A percentile compares a stretch with the other conserved stretches of the same genome.
Conservation (phyloP, 2,797 vertebrate genomes). For the Hapalemur alaotrensis region DNA sequence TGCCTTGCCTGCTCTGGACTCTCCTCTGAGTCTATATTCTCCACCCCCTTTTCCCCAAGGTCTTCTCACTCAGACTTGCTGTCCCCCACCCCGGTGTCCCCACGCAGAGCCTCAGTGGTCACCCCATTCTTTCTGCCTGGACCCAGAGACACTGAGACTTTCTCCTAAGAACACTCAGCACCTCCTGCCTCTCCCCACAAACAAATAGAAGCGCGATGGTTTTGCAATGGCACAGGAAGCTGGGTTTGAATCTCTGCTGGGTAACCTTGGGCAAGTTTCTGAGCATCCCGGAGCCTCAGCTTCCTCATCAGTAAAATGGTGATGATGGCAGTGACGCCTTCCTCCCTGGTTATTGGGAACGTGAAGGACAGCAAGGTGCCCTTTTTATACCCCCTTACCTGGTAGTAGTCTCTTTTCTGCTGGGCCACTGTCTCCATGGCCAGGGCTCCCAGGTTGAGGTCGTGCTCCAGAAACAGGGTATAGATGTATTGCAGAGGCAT, state of each 20-base stretch:
- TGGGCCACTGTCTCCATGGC: conserved; percentile 86
- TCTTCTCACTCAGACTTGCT: neutral
- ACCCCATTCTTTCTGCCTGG: neutral
- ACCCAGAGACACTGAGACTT: neutral
- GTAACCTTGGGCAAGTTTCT: conserved; percentile 45
- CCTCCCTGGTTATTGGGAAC: neutral
- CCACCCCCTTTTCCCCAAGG: too few species aligned
- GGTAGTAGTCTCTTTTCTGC: conserved; percentile 91
- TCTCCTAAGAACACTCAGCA: neutral
- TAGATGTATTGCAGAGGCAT: conserved; percentile 94
- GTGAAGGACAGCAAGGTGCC: neutral
- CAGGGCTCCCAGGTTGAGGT: conserved; percentile 86
- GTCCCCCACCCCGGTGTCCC: accelerated
- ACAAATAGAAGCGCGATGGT: neutral
- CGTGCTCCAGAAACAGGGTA: conserved; percentile 91
- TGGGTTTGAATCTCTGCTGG: conserved; percentile 41
- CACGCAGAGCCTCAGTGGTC: neutral
- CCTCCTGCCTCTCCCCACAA: neutral
- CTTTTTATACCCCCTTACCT: conserved; percentile 82
- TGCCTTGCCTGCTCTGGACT: neutral
- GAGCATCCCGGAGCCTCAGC: neutral
- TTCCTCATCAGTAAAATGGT: conserved; percentile 28
- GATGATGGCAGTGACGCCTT: neutral
- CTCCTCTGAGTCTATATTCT: neutral
- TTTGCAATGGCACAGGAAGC: conserved; percentile 37